phyloP scores from a whole-genome alignment of 2,888 invertebrate genomes.

The Dynastes grantii region DNA sequence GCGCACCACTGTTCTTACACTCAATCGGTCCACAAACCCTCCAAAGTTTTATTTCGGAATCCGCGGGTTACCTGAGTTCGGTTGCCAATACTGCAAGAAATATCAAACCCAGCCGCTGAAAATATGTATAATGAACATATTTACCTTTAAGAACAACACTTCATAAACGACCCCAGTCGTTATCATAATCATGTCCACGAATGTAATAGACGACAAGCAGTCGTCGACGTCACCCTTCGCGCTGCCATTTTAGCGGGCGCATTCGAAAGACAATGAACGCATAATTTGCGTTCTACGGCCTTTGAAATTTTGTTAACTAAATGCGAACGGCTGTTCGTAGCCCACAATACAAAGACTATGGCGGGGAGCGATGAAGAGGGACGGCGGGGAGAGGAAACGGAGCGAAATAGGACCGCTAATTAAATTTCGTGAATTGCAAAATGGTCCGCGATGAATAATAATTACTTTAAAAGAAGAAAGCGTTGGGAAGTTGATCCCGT shows the following conservation, averaged over 20 bases:
- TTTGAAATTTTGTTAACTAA: slow-evolving; percentile 46
- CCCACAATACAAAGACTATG: not conserved
- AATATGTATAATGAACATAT: no score
- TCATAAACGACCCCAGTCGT: not conserved
- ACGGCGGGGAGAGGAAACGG: not conserved
- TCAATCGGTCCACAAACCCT: no score
- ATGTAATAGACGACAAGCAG: slow-evolving; percentile 1
- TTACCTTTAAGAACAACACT: no score
- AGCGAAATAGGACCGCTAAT: slow-evolving; percentile 38
- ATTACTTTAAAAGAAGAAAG: slow-evolving; percentile 18
- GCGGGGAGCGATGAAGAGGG: no score
- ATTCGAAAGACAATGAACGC: slow-evolving; percentile 40
- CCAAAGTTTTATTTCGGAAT: no score
- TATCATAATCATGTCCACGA: not conserved
- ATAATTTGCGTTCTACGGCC: slow-evolving; percentile 37
- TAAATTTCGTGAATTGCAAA: slow-evolving; percentile 45
- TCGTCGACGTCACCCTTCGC: slow-evolving; percentile 1
- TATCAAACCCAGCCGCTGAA: no score
- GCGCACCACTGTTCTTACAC: no score
- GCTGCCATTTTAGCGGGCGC: not conserved
- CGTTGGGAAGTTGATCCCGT: slow-evolving; percentile 7
- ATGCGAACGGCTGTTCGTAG: slow-evolving; percentile 31
- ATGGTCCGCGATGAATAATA: slow-evolving; percentile 43
- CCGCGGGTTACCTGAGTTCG: no score
- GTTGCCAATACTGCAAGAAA: no score